phyloP scores from a whole-genome alignment of 2,888 invertebrate species.

The Tholera decimalis region DNA sequence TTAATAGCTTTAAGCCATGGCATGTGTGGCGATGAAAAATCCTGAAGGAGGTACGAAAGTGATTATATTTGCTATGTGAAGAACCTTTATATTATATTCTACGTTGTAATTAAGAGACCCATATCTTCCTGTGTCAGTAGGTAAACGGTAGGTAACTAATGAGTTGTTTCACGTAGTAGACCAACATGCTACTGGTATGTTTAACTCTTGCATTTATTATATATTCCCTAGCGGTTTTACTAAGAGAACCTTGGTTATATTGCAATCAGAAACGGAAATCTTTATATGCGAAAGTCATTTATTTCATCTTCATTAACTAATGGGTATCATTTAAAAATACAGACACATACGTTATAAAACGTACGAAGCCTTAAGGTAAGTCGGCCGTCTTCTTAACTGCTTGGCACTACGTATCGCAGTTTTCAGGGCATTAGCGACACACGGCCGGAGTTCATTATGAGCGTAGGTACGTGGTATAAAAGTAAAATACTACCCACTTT shows the following conservation, averaged over 20 bases:
- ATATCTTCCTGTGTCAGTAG: constrained; percentile 34
- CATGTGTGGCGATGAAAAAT: constrained; percentile 61
- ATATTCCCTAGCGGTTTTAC: not conserved
- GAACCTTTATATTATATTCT: constrained; percentile 26
- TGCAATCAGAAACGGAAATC: not conserved
- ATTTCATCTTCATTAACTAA: not conserved
- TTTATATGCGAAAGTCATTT: not conserved
- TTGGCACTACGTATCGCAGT: constrained; percentile 53
- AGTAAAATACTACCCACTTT: constrained; percentile 44
- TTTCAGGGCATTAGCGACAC: constrained; percentile 63
- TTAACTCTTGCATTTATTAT: constrained; percentile 27
- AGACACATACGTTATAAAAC: not conserved
- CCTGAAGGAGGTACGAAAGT: constrained; percentile 39
- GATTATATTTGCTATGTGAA: constrained; percentile 33
- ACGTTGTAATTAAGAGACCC: constrained; percentile 46
- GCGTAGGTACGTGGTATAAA: constrained; percentile 45
- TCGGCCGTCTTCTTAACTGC: constrained; percentile 37
- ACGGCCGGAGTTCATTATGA: constrained; percentile 55
- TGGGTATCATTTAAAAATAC: not conserved
- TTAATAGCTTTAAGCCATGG: constrained; percentile 73
- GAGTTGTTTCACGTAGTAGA: constrained; percentile 35
- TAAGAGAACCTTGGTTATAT: not conserved
- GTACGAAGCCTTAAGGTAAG: constrained; percentile 23
- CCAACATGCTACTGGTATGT: constrained; percentile 21
- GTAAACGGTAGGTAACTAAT: constrained; percentile 42